Conservation (phyloP, 2,113 vertebrate species). For the Motacilla alba region DNA sequence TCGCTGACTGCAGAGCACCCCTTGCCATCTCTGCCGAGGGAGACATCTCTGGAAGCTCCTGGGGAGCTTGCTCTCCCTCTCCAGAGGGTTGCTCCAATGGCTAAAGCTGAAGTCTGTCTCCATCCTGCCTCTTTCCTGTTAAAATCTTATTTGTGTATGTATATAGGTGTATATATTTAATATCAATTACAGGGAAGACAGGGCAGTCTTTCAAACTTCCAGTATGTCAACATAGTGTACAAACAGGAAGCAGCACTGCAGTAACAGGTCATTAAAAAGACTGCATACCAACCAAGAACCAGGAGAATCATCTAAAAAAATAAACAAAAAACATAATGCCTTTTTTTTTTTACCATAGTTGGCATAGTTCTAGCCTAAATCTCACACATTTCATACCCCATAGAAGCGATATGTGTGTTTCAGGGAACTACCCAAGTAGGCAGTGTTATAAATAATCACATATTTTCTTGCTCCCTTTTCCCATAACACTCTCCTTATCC, state of each 20-base stretch:
- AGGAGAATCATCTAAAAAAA: neutral
- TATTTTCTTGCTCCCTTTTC: neutral
- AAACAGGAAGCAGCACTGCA: constrained; percentile 36
- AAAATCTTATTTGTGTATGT: neutral
- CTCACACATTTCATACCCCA: neutral
- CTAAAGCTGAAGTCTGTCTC: neutral
- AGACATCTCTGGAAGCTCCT: neutral
- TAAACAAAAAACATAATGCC: neutral
- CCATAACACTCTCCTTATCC: neutral
- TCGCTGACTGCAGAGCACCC: fast-evolving
- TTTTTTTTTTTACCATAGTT: neutral
- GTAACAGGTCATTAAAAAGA: constrained; percentile 40
- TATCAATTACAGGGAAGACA: constrained; percentile 20
- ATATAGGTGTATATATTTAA: neutral
- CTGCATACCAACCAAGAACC: neutral
- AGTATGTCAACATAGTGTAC: neutral
- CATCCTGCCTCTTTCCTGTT: neutral
- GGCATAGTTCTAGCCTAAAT: neutral
- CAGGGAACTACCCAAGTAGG: neutral
- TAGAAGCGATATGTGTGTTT: neutral
- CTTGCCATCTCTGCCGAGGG: neutral
- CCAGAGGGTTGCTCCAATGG: neutral
- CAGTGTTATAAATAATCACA: neutral
- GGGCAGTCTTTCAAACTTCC: constrained; percentile 25
- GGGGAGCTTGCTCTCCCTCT: neutral